phyloP scores from a whole-genome alignment of 2,113 vertebrate genomes.

The Peromyscus californicus region DNA sequence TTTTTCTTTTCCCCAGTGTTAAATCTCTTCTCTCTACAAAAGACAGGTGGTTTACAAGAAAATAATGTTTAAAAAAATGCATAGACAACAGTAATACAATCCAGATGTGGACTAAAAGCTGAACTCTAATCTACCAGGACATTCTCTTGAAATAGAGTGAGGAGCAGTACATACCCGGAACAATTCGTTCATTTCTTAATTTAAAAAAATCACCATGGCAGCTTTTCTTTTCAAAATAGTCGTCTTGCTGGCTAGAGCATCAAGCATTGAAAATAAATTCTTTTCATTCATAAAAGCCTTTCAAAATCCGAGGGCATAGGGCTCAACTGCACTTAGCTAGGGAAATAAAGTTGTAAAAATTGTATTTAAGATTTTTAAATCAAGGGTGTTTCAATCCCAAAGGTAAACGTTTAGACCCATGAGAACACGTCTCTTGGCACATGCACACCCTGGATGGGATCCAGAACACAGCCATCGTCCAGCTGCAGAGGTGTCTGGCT shows the following conservation, averaged over 20 bases:
- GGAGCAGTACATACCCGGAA: slow-evolving; percentile 41
- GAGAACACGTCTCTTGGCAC: slow-evolving; percentile 74
- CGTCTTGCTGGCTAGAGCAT: slow-evolving; percentile 69
- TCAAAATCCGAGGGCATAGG: background rate
- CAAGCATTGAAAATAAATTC: slow-evolving; percentile 64
- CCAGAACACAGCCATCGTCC: slow-evolving; percentile 32
- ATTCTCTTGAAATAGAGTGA: slow-evolving; percentile 55
- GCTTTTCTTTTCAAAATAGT: slow-evolving; percentile 42
- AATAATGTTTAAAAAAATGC: slow-evolving; percentile 44
- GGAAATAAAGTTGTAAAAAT: slow-evolving; percentile 51
- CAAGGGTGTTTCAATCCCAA: slow-evolving; percentile 66
- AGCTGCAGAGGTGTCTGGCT: background rate
- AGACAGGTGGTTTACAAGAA: slow-evolving; percentile 70
- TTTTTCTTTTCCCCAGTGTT: background rate
- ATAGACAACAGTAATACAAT: slow-evolving; percentile 69
- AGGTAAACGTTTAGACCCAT: slow-evolving; percentile 73
- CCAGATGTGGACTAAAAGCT: slow-evolving; percentile 59
- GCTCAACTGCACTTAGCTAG: slow-evolving; percentile 58
- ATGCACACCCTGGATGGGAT: slow-evolving; percentile 73
- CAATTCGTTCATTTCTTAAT: slow-evolving; percentile 63
- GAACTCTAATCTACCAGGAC: slow-evolving; percentile 31
- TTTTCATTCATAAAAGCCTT: slow-evolving; percentile 76
- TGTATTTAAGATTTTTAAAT: slow-evolving; percentile 49
- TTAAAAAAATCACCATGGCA: slow-evolving; percentile 63
- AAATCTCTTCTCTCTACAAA: slow-evolving; percentile 69